A percentile compares a stretch with the other conserved stretches of the same genome.
These are phyloP conservation scores for Pionites leucogaster DNA, from an alignment of 2,113 vertebrate species.

Conservation along the genomic window DNA sequence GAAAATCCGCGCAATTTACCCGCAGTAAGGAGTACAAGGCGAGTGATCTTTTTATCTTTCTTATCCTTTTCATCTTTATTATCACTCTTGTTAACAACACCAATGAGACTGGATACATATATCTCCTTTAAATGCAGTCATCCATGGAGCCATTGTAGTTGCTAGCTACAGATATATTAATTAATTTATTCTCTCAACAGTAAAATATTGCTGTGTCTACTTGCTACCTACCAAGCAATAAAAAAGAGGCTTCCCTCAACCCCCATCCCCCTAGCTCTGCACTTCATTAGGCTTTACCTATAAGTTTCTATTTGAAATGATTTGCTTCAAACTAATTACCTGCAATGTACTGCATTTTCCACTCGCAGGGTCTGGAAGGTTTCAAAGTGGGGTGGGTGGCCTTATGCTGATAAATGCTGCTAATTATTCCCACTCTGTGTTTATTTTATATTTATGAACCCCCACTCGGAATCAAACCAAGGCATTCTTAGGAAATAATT, in stretches of 20 bases:
- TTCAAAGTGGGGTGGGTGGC: slow-evolving; percentile 27
- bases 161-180: slow-evolving; percentile 66
- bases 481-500: background rate
- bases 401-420: slow-evolving; percentile 47
- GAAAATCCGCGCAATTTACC: background rate
- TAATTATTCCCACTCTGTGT: slow-evolving; percentile 62
- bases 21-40: slow-evolving; percentile 5
- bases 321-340: slow-evolving; percentile 63
- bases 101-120: slow-evolving; percentile 68
- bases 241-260: slow-evolving; percentile 1
- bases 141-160: slow-evolving; percentile 45
- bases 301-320: slow-evolving; percentile 9
- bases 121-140: slow-evolving; percentile 70
- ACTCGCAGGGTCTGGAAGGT: slow-evolving; percentile 9
- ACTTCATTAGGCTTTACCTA: slow-evolving; percentile 61
- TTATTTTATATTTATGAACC: slow-evolving; percentile 56
- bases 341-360: background rate
- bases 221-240: slow-evolving; percentile 64
- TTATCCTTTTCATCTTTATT: slow-evolving; percentile 82
- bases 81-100: slow-evolving; percentile 78
- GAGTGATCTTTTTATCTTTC: slow-evolving; percentile 54
- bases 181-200: slow-evolving; percentile 79
- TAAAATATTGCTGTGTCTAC: slow-evolving; percentile 74
- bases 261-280: background rate
- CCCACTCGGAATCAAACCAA: background rate